Evolutionary conservation across 2,113 vertebrate genomes (phyloP).

Genomic region (Leucosticte australis): DNA sequence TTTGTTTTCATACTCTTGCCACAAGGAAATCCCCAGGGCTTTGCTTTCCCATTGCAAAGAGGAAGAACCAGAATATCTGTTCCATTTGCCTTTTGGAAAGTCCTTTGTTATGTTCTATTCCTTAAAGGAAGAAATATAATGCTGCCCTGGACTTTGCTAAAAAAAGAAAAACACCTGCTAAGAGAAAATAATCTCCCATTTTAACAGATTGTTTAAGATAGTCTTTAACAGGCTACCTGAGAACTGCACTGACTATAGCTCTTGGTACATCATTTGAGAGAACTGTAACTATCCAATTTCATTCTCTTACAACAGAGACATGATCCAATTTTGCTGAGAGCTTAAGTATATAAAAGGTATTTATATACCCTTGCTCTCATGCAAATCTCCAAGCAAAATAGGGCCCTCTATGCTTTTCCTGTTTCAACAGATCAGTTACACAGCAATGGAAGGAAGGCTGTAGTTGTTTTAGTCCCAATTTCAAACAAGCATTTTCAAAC

Average conservation of each 20-base stretch:
- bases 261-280: neutral
- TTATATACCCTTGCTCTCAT: neutral
- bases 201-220: neutral
- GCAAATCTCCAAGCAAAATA: neutral
- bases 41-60: constrained; percentile 45
- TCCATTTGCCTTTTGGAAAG: constrained; percentile 27
- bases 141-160: neutral
- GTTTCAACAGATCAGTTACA: neutral
- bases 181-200: neutral
- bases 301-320: neutral
- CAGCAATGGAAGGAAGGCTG: neutral
- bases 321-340: neutral
- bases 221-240: neutral
- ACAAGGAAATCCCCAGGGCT: neutral
- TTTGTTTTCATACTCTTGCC: constrained; percentile 42
- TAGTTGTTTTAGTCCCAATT: neutral
- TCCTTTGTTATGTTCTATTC: constrained; percentile 41
- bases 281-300: neutral
- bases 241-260: neutral
- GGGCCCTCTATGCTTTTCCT: neutral
- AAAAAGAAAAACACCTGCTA: constrained; percentile 8
- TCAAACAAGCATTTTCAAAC: neutral
- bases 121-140: constrained; percentile 25
- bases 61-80: constrained; percentile 55
- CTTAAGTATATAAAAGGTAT: neutral